These are phyloP conservation scores for Polylopha cassiicola DNA, from an alignment of 2,888 invertebrate species.

Conservation along the genomic window DNA sequence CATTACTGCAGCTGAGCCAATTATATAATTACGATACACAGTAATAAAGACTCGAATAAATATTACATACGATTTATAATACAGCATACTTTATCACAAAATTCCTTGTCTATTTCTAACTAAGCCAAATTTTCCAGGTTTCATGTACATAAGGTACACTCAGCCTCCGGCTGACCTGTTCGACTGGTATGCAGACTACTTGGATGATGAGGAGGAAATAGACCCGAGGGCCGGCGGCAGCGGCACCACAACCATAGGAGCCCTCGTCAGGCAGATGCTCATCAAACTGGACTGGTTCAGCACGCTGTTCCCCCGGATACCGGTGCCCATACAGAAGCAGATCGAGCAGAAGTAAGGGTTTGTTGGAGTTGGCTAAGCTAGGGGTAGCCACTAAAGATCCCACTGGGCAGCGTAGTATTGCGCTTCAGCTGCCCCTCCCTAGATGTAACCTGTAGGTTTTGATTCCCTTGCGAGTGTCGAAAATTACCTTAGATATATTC, in stretches of 20 bases:
- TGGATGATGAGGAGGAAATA: conserved; percentile 97
- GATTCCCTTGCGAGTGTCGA: too few species aligned
- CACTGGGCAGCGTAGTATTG: too few species aligned
- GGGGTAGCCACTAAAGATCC: too few species aligned
- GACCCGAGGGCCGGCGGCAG: conserved; percentile 99
- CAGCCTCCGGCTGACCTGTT: conserved; percentile 97
- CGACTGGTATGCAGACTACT: conserved; percentile 97
- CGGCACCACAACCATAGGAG: conserved; percentile 93
- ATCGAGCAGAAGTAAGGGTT: conserved; percentile 83
- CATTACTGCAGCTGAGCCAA: too few species aligned
- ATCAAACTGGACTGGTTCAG: conserved; percentile 99
- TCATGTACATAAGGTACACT: conserved; percentile 92
- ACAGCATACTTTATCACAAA: neutral
- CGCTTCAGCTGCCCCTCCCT: too few species aligned
- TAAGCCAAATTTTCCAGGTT: conserved; percentile 64
- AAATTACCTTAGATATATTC: too few species aligned
- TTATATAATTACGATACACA: too few species aligned
- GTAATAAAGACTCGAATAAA: too few species aligned
- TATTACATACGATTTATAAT: conserved; percentile 12
- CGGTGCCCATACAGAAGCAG: conserved; percentile 97
- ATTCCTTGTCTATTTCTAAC: neutral
- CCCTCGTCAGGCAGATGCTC: conserved; percentile 93
- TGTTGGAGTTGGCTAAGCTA: too few species aligned
- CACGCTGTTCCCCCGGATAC: conserved; percentile 98
- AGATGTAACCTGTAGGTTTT: too few species aligned